Percentiles rank a stretch among this genome's conserved stretches.
Evolutionary conservation across 2,113 vertebrate genomes (phyloP).

Genomic region (Tachysurus fulvidraco): DNA sequence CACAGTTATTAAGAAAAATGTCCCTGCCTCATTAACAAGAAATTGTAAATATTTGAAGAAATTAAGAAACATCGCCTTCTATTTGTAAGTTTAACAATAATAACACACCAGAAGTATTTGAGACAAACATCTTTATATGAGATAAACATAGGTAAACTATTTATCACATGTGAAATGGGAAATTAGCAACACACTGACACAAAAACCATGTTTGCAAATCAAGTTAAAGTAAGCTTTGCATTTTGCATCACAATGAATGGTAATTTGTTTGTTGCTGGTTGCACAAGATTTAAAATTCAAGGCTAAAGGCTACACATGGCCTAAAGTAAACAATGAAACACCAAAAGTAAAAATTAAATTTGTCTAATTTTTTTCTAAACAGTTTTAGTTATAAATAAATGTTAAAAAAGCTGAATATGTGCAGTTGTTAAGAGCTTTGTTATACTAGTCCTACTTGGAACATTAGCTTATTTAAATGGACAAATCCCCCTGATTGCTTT

Average conservation of each 20-base stretch:
- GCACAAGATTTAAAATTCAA: not conserved
- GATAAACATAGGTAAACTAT: slow-evolving; percentile 5
- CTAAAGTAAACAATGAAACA: not conserved
- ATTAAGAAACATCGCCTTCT: too few relatives aligned
- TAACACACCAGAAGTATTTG: not conserved
- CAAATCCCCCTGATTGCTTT: slow-evolving; percentile 44
- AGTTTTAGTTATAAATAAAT: not conserved
- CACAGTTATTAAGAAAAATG: too few relatives aligned
- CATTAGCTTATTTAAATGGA: slow-evolving; percentile 30
- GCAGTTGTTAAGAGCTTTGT: not conserved
- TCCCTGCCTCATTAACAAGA: too few relatives aligned
- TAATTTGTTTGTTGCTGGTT: slow-evolving; percentile 19
- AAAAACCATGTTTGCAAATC: slow-evolving; percentile 1
- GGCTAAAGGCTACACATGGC: not conserved
- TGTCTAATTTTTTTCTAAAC: not conserved
- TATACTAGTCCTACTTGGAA: not conserved
- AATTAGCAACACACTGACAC: slow-evolving; percentile 10
- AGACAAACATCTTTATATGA: slow-evolving; percentile 12
- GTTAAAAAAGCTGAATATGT: not conserved
- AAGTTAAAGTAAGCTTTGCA: not conserved
- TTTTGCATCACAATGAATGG: slow-evolving; percentile 29
- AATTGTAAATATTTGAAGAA: too few relatives aligned
- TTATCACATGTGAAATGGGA: slow-evolving; percentile 5
- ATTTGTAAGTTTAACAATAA: not conserved
- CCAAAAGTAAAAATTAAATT: not conserved